Evolutionary conservation across 1,140 invertebrate genomes (phyloP).

Genomic region (Drosophila suzukii): DNA sequence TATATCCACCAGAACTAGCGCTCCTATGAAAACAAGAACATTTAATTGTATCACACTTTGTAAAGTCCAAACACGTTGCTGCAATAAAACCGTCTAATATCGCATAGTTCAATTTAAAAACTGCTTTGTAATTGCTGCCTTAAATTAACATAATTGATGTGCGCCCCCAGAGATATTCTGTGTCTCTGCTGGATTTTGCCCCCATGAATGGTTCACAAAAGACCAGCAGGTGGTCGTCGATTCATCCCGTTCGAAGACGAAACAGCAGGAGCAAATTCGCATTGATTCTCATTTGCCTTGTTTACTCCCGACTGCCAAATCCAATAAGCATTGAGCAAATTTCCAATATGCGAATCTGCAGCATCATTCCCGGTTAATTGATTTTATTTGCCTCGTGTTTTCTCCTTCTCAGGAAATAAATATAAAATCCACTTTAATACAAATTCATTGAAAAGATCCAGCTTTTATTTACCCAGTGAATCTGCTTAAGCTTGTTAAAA

Average conservation of each 20-base stretch:
- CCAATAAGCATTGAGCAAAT: slow-evolving; percentile 68
- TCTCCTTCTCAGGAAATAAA: slow-evolving; percentile 26
- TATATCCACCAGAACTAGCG: no score
- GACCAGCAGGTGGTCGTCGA: slow-evolving; percentile 68
- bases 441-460: background rate
- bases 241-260: slow-evolving; percentile 18
- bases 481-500: slow-evolving; percentile 9
- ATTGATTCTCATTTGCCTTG: slow-evolving; percentile 71
- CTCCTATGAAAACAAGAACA: no score
- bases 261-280: slow-evolving; percentile 37
- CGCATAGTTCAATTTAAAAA: slow-evolving; percentile 48
- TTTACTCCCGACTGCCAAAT: slow-evolving; percentile 60
- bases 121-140: slow-evolving; percentile 65
- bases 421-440: background rate
- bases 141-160: slow-evolving; percentile 81
- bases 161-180: slow-evolving; percentile 26
- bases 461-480: slow-evolving; percentile 18
- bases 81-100: slow-evolving; percentile 23
- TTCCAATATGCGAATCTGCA: slow-evolving; percentile 70
- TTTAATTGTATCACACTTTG: no score
- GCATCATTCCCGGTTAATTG: slow-evolving; percentile 74
- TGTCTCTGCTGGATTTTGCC: slow-evolving; percentile 12
- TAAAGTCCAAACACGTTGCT: background rate
- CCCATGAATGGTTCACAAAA: slow-evolving; percentile 38
- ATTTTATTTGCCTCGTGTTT: slow-evolving; percentile 60